A percentile compares a stretch with the other conserved stretches of the same genome.
phyloP scores from a whole-genome alignment of 1,140 invertebrate genomes.

The Drosophila arizonae region DNA sequence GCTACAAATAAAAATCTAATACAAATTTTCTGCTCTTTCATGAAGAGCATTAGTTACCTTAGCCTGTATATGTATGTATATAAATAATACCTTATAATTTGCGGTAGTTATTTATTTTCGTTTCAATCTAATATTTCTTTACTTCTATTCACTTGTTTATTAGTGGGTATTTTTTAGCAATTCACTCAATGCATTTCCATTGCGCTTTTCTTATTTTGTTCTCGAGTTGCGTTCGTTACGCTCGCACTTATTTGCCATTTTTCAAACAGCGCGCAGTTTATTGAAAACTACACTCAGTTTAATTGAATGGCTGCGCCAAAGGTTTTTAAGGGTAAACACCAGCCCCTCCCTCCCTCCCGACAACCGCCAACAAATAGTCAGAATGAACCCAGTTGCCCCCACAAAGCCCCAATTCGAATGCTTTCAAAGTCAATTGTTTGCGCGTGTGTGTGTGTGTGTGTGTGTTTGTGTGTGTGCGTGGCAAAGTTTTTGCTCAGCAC shows the following conservation, averaged over 20 bases:
- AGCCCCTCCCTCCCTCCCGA: neutral
- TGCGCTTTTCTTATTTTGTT: conserved; percentile 39
- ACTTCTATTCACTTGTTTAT: neutral
- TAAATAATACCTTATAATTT: too few relatives aligned
- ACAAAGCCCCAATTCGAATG: conserved; percentile 21
- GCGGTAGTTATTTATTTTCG: too few relatives aligned
- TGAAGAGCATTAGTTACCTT: too few relatives aligned
- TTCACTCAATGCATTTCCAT: neutral
- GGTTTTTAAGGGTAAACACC: conserved; percentile 47
- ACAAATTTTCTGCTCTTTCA: too few relatives aligned
- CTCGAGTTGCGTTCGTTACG: conserved; percentile 33
- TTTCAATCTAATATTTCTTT: too few relatives aligned
- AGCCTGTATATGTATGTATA: too few relatives aligned
- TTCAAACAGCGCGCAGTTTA: conserved; percentile 70
- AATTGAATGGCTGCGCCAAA: conserved; percentile 68
- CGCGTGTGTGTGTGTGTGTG: neutral
- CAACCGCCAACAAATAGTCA: neutral
- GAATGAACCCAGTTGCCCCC: neutral
- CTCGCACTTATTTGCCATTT: conserved; percentile 74
- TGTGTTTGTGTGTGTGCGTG: conserved; percentile 13
- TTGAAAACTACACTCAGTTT: conserved; percentile 78
- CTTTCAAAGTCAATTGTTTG: conserved; percentile 64
- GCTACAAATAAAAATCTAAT: too few relatives aligned
- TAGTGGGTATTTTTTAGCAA: conserved; percentile 7
- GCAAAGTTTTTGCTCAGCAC: conserved; percentile 61